Evolutionary conservation across 2,113 vertebrate genomes (phyloP).

Genomic region (Eretmodus cyanostictus): DNA sequence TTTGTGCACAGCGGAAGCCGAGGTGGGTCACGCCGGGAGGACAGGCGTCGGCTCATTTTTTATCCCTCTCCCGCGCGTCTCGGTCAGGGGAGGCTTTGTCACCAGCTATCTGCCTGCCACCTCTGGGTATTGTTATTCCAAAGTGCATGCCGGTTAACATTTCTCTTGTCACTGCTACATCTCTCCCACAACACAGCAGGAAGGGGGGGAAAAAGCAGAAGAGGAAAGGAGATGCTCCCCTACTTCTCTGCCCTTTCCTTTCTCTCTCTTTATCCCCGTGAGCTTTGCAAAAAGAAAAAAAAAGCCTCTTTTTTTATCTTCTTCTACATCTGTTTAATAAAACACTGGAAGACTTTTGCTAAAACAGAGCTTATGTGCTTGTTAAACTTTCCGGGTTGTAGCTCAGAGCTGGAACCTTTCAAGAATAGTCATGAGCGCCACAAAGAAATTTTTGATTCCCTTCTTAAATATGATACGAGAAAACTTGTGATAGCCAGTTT

Average conservation of each 20-base stretch:
- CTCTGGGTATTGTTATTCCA: slow-evolving; percentile 56
- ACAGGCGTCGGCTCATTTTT: slow-evolving; percentile 37
- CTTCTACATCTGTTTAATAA: slow-evolving; percentile 39
- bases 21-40: slow-evolving; percentile 7
- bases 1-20: background rate
- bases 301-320: background rate
- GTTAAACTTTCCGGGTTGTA: background rate
- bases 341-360: slow-evolving; percentile 8
- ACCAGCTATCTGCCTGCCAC: slow-evolving; percentile 64
- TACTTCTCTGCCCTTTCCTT: background rate
- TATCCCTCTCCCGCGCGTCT: slow-evolving; percentile 14
- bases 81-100: slow-evolving; percentile 54
- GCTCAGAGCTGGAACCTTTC: background rate
- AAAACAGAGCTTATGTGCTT: background rate
- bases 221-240: background rate
- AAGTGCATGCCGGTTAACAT: slow-evolving; percentile 56
- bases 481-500: background rate
- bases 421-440: background rate
- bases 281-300: background rate
- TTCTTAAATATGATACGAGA: background rate
- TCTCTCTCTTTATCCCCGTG: background rate
- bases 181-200: background rate
- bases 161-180: slow-evolving; percentile 56
- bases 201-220: background rate
- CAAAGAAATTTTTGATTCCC: background rate